Conservation (phyloP, 35 echinoderm and acorn worm species). For the Eucidaris tribuloides region DNA sequence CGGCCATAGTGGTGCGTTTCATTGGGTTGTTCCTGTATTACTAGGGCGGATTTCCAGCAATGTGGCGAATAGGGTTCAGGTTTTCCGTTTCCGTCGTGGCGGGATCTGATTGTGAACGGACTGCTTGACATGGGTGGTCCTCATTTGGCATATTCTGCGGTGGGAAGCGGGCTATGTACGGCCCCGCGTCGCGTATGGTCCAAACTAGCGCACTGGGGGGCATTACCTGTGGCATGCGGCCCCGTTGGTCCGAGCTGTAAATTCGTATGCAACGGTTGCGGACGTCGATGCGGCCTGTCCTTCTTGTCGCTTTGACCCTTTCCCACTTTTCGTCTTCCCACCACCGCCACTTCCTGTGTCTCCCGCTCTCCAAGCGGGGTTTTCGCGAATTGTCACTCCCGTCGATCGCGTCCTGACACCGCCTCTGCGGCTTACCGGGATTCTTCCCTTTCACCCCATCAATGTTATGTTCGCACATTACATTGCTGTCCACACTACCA, state of each 20-base stretch:
- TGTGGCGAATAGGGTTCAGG: constrained; percentile 91
- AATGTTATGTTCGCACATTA: neutral
- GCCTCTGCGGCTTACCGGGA: neutral
- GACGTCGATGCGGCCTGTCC: constrained; percentile 54
- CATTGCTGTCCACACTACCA: neutral
- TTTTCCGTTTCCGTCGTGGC: constrained; percentile 90
- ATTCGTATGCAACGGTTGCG: constrained; percentile 83
- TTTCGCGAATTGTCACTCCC: neutral
- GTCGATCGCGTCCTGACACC: neutral
- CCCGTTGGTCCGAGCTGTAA: constrained; percentile 38
- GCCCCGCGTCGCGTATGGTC: constrained; percentile 64
- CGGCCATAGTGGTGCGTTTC: constrained; percentile 59
- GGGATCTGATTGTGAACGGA: constrained; percentile 33
- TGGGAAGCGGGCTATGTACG: constrained; percentile 39
- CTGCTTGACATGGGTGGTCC: constrained; percentile 41
- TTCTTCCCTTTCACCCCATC: constrained; percentile 21
- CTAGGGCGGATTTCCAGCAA: constrained; percentile 94
- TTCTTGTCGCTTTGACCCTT: too few relatives aligned
- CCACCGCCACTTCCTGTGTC: constrained; percentile 46
- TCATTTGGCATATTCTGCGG: constrained; percentile 56
- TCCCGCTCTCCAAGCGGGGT: neutral
- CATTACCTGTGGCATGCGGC: constrained; percentile 69
- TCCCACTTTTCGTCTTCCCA: constrained; percentile 54
- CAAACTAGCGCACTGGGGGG: constrained; percentile 80
- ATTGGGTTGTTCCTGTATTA: constrained; percentile 74